A percentile compares a stretch with the other conserved stretches of the same genome.
Conservation (phyloP, 1,140 invertebrate genomes). For the Choristoneura fumiferana region DNA sequence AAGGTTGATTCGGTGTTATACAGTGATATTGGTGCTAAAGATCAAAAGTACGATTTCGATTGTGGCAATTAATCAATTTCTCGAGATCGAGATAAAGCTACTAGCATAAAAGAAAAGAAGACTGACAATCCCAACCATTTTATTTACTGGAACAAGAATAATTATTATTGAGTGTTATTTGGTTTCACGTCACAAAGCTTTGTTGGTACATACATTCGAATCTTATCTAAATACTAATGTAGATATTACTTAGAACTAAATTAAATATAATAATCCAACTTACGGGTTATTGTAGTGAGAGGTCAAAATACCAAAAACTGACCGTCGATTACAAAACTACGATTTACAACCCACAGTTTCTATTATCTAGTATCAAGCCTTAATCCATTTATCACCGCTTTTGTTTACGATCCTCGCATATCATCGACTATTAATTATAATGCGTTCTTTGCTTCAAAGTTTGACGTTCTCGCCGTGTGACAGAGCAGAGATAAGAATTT, state of each 20-base stretch:
- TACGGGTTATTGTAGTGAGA: neutral
- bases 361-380: slow-evolving; percentile 72
- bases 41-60: slow-evolving; percentile 6
- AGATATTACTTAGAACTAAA: neutral
- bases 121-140: too few species aligned
- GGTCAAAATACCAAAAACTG: slow-evolving; percentile 38
- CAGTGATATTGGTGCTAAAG: neutral
- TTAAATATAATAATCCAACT: neutral
- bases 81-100: slow-evolving; percentile 2
- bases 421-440: slow-evolving; percentile 78
- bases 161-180: too few species aligned
- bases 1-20: slow-evolving; percentile 13
- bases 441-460: slow-evolving; percentile 75
- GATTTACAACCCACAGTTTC: slow-evolving; percentile 66
- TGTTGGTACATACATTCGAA: slow-evolving; percentile 7
- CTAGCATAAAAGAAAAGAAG: neutral
- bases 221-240: slow-evolving; percentile 26
- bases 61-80: slow-evolving; percentile 7
- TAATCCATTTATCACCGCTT: slow-evolving; percentile 77
- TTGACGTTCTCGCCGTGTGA: slow-evolving; percentile 76
- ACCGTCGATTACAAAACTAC: slow-evolving; percentile 61
- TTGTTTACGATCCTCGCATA: slow-evolving; percentile 76
- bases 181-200: too few species aligned
- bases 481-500: slow-evolving; percentile 75
- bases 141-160: too few species aligned